phyloP scores from a whole-genome alignment of 2,888 invertebrate genomes.

The Leptopilina syphax region DNA sequence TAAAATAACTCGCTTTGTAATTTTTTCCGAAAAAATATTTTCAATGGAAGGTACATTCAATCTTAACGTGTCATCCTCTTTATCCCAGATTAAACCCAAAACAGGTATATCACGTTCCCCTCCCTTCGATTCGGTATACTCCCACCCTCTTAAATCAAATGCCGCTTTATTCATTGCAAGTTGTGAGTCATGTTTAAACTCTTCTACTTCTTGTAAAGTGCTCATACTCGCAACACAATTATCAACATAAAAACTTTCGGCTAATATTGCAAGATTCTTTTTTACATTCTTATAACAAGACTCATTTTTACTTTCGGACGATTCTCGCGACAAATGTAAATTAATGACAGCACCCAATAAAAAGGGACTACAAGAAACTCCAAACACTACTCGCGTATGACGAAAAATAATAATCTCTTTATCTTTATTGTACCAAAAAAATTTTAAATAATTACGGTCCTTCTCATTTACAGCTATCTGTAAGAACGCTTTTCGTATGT shows the following conservation, averaged over 20 bases:
- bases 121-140: slow-evolving; percentile 20
- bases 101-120: slow-evolving; percentile 19
- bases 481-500: too few species aligned
- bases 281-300: background rate
- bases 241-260: slow-evolving; percentile 53
- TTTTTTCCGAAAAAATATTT: too few species aligned
- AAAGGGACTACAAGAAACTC: background rate
- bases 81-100: slow-evolving; percentile 17
- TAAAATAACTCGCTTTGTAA: too few species aligned
- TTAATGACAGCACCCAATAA: slow-evolving; percentile 1
- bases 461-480: too few species aligned
- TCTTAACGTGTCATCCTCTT: slow-evolving; percentile 15
- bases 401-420: background rate
- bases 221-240: slow-evolving; percentile 51
- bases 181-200: slow-evolving; percentile 29
- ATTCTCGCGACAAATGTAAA: background rate
- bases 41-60: background rate
- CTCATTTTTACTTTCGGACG: background rate
- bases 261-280: slow-evolving; percentile 23
- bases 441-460: background rate
- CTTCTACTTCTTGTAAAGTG: slow-evolving; percentile 14
- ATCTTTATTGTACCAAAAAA: background rate
- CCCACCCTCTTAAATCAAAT: slow-evolving; percentile 51
- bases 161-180: slow-evolving; percentile 42
- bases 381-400: background rate